These are phyloP conservation scores for Psilopsiagon aurifrons DNA, from an alignment of 2,113 vertebrate species.

Conservation along the genomic window DNA sequence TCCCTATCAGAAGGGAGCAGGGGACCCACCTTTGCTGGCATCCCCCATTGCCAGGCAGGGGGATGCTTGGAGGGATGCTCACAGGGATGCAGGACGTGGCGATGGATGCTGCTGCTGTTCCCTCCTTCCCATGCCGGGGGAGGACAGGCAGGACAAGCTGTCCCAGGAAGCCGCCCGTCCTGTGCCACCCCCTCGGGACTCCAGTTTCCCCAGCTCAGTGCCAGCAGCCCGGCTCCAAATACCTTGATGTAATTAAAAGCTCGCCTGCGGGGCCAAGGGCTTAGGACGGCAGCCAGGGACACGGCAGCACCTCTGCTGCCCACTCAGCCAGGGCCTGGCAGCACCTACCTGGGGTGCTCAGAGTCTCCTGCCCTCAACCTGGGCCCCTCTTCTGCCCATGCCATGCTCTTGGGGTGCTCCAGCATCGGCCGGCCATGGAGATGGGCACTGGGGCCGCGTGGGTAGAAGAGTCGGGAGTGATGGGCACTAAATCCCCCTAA, in stretches of 20 bases:
- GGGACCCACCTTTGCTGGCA: not conserved
- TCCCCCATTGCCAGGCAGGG: not conserved
- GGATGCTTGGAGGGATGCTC: not conserved
- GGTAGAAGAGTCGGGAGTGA: rapidly evolving
- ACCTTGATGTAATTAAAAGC: slow-evolving; percentile 57
- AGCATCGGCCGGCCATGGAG: not conserved
- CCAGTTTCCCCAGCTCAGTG: not conserved
- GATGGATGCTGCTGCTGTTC: not conserved
- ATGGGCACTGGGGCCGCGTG: not conserved
- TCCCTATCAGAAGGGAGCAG: not conserved
- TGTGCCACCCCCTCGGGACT: not conserved
- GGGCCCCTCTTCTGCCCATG: not conserved
- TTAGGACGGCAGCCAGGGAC: slow-evolving; percentile 49
- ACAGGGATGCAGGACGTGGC: rapidly evolving
- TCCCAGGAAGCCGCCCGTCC: not conserved
- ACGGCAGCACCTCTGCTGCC: not conserved
- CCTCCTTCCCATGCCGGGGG: not conserved
- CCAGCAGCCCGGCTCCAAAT: slow-evolving; percentile 5
- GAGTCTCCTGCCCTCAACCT: not conserved
- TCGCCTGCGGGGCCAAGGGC: not conserved
- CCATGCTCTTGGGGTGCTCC: not conserved
- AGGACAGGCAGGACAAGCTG: not conserved
- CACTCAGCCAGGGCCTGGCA: not conserved
- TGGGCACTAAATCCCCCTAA: not conserved
- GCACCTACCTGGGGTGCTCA: not conserved